These are phyloP conservation scores for Isoperla grammatica DNA, from an alignment of 2,888 invertebrate species.

Conservation along the genomic window DNA sequence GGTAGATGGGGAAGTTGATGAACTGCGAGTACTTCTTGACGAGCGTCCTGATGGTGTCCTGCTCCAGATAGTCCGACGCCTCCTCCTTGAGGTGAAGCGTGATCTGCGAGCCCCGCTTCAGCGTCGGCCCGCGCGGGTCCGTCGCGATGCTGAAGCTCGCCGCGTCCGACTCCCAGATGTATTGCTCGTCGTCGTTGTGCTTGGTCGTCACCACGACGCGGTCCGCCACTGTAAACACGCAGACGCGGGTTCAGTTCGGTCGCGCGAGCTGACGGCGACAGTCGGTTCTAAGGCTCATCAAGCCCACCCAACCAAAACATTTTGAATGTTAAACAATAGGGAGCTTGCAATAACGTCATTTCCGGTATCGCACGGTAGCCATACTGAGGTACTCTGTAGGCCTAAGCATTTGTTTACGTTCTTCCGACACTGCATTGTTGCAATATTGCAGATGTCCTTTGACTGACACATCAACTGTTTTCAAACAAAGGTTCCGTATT, in stretches of 20 bases:
- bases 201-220: conserved; percentile 93
- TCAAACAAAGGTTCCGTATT: no score
- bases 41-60: conserved; percentile 81
- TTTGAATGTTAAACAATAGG: no score
- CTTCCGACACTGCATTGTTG: no score
- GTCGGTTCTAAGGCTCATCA: not conserved
- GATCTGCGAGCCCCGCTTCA: conserved; percentile 84
- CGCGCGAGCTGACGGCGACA: not conserved
- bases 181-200: conserved; percentile 87
- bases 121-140: conserved; percentile 90
- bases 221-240: conserved; percentile 68
- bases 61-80: conserved; percentile 91
- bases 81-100: conserved; percentile 93
- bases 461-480: no score
- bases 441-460: no score
- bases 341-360: no score
- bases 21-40: conserved; percentile 99
- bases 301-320: not conserved
- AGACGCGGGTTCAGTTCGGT: no score
- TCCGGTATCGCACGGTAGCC: no score
- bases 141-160: conserved; percentile 79
- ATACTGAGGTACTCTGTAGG: no score
- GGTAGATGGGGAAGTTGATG: conserved; percentile 96
- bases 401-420: no score
- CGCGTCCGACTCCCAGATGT: conserved; percentile 98